Evolutionary conservation across 2,797 vertebrate genomes (phyloP).

Genomic region (Botia kubotai): DNA sequence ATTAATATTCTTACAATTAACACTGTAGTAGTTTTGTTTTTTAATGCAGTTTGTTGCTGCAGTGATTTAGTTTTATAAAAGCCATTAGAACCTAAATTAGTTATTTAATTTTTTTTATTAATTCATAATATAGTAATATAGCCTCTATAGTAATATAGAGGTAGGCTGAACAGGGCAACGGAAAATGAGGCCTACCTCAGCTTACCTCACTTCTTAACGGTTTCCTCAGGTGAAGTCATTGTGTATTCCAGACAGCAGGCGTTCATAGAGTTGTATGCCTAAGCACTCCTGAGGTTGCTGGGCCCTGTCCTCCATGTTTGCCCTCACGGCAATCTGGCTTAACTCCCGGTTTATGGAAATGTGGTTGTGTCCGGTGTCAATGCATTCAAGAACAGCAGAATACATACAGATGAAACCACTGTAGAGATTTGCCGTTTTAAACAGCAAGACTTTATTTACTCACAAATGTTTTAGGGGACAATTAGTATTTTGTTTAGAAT

Average conservation of each 20-base stretch:
- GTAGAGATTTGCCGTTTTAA: conserved; percentile 40
- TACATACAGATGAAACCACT: conserved; percentile 37
- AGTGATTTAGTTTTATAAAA: too few species aligned
- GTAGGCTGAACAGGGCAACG: too few species aligned
- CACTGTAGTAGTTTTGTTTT: too few species aligned
- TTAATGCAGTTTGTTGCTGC: too few species aligned
- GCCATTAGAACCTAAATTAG: too few species aligned
- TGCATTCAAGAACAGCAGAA: conserved; percentile 32
- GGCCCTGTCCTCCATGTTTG: conserved; percentile 58
- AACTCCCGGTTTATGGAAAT: conserved; percentile 59
- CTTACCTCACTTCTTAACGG: conserved; percentile 48
- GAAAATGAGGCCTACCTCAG: too few species aligned
- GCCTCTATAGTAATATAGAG: too few species aligned
- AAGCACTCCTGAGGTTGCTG: conserved; percentile 70
- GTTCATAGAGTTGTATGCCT: conserved; percentile 64
- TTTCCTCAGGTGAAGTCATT: conserved; percentile 69
- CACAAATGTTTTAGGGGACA: background rate
- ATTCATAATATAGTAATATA: background rate
- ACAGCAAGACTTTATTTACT: background rate
- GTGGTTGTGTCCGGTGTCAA: conserved; percentile 55
- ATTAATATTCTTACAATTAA: too few species aligned
- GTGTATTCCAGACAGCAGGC: conserved; percentile 67
- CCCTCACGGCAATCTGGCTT: conserved; percentile 43
- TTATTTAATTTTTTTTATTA: too few species aligned
- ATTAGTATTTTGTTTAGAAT: too few species aligned